A percentile compares a stretch with the other conserved stretches of the same genome.
phyloP scores from a whole-genome alignment of 2,113 vertebrate genomes.

The Nerophis lumbriciformis region DNA sequence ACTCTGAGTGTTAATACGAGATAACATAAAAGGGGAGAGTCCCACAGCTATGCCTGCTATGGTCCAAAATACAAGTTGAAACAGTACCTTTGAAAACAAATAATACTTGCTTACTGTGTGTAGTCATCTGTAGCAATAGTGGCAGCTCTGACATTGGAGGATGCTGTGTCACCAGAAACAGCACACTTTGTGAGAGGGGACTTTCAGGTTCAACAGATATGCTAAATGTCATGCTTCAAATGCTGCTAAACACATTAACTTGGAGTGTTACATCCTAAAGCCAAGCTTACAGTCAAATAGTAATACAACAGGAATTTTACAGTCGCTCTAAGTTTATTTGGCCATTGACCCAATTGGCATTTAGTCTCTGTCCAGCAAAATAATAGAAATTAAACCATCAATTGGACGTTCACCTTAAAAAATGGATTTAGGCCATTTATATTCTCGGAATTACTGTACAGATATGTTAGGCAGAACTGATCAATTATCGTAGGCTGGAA shows the following conservation, averaged over 20 bases:
- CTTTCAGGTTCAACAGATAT: constrained; percentile 1
- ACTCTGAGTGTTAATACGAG: constrained; percentile 5
- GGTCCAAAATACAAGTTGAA: constrained; percentile 20
- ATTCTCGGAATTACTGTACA: not conserved
- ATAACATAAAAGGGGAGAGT: constrained; percentile 9
- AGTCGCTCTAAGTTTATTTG: not conserved
- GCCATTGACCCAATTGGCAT: not conserved
- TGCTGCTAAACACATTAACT: not conserved
- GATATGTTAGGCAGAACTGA: not conserved
- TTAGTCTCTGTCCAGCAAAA: too few relatives aligned
- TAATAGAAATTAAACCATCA: not conserved
- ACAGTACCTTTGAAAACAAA: constrained; percentile 19
- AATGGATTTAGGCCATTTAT: not conserved
- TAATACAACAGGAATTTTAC: too few relatives aligned
- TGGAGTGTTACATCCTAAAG: too few relatives aligned
- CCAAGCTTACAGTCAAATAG: too few relatives aligned
- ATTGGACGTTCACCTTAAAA: not conserved
- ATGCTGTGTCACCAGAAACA: constrained; percentile 32
- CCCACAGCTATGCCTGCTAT: not conserved
- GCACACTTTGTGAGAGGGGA: constrained; percentile 16
- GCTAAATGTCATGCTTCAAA: constrained; percentile 12
- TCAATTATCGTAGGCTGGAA: not conserved
- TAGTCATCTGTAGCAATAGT: constrained; percentile 10
- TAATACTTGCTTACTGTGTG: constrained; percentile 7
- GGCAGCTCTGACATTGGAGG: constrained; percentile 23